Evolutionary conservation across 2,797 vertebrate species (phyloP).

Genomic region (Danio choprae): DNA sequence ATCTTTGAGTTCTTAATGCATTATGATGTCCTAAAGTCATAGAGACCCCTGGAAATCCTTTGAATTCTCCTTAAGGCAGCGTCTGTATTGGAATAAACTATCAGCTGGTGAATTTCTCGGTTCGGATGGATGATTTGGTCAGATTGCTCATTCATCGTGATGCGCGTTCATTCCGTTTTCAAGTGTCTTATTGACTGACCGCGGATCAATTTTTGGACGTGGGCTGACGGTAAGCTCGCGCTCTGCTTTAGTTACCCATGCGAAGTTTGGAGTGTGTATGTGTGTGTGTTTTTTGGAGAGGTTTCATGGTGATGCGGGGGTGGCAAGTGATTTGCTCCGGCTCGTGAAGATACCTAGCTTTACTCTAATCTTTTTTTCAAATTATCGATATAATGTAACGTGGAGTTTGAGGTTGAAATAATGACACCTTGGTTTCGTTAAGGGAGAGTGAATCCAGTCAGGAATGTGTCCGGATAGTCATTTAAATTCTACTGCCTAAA

Average conservation of each 20-base stretch:
- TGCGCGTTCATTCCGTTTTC: conserved; percentile 38
- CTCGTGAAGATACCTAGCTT: conserved; percentile 37
- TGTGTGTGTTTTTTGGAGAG: conserved; percentile 32
- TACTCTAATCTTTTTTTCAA: background rate
- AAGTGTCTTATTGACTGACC: conserved; percentile 43
- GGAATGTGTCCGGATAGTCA: background rate
- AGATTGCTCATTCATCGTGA: conserved; percentile 49
- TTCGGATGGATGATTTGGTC: conserved; percentile 55
- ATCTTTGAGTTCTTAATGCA: conserved; percentile 26
- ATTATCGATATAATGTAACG: background rate
- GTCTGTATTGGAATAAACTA: conserved; percentile 48
- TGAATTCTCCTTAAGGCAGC: conserved; percentile 7
- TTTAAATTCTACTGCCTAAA: background rate
- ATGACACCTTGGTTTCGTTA: background rate
- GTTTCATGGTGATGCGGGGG: conserved; percentile 53
- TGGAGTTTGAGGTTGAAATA: background rate
- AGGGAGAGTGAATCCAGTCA: background rate
- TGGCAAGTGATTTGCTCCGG: conserved; percentile 43
- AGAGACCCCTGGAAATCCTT: conserved; percentile 18
- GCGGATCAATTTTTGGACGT: conserved; percentile 48
- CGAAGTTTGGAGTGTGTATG: conserved; percentile 51
- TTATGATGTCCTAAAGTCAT: conserved; percentile 47
- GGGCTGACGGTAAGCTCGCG: conserved; percentile 57
- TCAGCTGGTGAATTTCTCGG: conserved; percentile 7
- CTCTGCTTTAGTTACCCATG: conserved; percentile 27